A percentile compares a stretch with the other conserved stretches of the same genome.
These are phyloP conservation scores for Platalea minor DNA, from an alignment of 2,797 vertebrate species.

Conservation along the genomic window DNA sequence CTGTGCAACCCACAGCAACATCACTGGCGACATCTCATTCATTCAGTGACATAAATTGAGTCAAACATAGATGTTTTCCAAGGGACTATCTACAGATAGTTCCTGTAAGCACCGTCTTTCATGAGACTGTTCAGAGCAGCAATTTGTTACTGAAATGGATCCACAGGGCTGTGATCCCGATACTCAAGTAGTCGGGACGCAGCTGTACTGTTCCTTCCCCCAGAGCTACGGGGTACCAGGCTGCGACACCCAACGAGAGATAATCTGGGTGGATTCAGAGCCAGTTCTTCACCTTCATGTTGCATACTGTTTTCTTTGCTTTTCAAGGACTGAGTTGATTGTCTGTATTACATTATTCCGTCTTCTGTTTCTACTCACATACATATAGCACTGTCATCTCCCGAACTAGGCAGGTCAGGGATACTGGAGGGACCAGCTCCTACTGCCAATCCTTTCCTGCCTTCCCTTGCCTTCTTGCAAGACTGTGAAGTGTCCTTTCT, in stretches of 20 bases:
- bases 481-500: background rate
- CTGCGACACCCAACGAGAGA: fast-evolving
- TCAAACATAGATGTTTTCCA: background rate
- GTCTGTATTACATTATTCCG: background rate
- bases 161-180: background rate
- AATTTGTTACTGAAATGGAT: background rate
- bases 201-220: background rate
- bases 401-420: background rate
- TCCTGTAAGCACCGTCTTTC: background rate
- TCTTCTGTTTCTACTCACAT: background rate
- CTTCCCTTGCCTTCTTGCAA: background rate
- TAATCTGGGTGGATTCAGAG: background rate
- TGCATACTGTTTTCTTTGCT: background rate
- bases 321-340: background rate
- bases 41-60: background rate
- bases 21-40: background rate
- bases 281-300: background rate
- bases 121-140: background rate
- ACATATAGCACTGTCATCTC: background rate
- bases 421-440: background rate
- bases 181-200: fast-evolving
- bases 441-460: background rate
- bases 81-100: background rate
- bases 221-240: background rate
- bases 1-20: background rate